Conservation (phyloP, 2,113 vertebrate genomes). For the Erpornis zantholeuca region DNA sequence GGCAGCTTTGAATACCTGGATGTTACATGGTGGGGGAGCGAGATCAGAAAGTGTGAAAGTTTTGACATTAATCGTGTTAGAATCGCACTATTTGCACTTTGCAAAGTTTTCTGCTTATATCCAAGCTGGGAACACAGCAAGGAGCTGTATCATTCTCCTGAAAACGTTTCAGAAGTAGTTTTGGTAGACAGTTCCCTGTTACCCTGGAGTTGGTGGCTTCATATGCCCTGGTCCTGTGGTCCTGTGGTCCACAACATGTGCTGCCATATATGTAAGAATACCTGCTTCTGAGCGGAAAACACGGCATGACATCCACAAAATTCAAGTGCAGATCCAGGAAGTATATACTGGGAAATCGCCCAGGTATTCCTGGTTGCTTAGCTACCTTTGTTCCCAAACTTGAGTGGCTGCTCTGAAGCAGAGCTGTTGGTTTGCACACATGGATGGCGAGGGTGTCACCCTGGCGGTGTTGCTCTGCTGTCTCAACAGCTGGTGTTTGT, state of each 20-base stretch:
- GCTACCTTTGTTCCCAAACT: neutral
- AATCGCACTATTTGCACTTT: neutral
- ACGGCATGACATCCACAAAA: neutral
- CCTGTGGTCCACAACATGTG: rapidly evolving
- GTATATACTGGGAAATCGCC: neutral
- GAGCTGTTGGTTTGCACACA: neutral
- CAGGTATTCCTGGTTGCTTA: neutral
- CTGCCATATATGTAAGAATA: neutral
- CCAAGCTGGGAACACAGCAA: neutral
- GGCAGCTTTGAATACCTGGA: neutral
- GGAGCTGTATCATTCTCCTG: neutral
- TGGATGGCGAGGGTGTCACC: neutral
- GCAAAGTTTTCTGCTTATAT: neutral
- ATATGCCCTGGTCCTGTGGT: rapidly evolving
- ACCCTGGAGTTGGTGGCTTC: neutral
- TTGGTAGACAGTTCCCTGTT: neutral
- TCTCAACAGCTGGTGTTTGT: neutral
- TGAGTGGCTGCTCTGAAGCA: neutral
- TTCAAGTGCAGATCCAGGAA: neutral
- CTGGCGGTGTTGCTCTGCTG: neutral
- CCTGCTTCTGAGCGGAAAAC: neutral
- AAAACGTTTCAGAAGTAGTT: neutral
- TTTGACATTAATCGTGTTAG: neutral
- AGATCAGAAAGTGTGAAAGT: neutral
- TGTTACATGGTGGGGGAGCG: rapidly evolving